A percentile compares a stretch with the other conserved stretches of the same genome.
Evolutionary conservation across 2,797 vertebrate species (phyloP).

Genomic region (Pseudochromis fuscus): DNA sequence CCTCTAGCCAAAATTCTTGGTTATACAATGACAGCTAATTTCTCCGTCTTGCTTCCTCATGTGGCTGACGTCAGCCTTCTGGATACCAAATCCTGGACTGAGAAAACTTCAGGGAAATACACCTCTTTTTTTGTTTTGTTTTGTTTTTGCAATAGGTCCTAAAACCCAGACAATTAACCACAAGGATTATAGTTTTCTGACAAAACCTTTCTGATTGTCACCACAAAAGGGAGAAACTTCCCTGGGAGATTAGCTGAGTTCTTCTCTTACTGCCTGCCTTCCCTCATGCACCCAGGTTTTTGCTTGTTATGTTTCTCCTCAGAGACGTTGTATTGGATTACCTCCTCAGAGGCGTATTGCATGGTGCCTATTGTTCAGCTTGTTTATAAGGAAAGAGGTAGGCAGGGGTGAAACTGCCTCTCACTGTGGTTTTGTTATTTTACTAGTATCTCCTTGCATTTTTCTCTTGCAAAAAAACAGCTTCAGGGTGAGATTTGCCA

Average conservation of each 20-base stretch:
- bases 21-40: neutral
- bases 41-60: slow-evolving; percentile 10
- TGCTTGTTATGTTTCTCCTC: slow-evolving; percentile 46
- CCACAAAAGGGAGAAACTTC: slow-evolving; percentile 66
- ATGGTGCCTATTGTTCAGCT: slow-evolving; percentile 64
- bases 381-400: slow-evolving; percentile 72
- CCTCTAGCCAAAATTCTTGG: slow-evolving; percentile 2
- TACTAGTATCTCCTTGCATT: slow-evolving; percentile 73
- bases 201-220: slow-evolving; percentile 47
- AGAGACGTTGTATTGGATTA: slow-evolving; percentile 66
- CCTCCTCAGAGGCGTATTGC: slow-evolving; percentile 66
- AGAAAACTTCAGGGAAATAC: slow-evolving; percentile 34
- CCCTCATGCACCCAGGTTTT: slow-evolving; percentile 16
- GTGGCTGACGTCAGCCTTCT: slow-evolving; percentile 35
- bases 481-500: slow-evolving; percentile 45
- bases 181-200: slow-evolving; percentile 50
- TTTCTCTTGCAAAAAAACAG: slow-evolving; percentile 33
- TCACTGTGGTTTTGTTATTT: slow-evolving; percentile 70
- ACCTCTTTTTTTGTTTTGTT: slow-evolving; percentile 57
- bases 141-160: slow-evolving; percentile 18
- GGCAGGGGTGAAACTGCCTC: slow-evolving; percentile 81
- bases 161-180: slow-evolving; percentile 46
- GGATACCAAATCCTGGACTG: slow-evolving; percentile 26
- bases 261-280: slow-evolving; percentile 38
- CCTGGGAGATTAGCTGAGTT: slow-evolving; percentile 44